Conservation (phyloP, 2,113 vertebrate genomes). For the Lepus europaeus region DNA sequence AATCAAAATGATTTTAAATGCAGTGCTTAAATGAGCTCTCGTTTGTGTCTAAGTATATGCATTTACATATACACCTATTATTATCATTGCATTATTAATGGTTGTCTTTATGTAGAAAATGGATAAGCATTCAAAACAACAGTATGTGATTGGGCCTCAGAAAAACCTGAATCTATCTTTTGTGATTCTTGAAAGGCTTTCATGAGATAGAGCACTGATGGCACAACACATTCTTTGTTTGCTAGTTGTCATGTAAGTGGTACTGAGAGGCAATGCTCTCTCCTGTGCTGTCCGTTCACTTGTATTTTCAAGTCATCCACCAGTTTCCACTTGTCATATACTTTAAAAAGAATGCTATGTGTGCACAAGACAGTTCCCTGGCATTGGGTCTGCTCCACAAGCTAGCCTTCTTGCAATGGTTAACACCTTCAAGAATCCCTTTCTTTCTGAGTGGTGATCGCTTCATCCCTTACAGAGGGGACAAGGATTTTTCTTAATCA, state of each 20-base stretch:
- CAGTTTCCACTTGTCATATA: constrained; percentile 57
- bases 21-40: constrained; percentile 15
- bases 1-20: constrained; percentile 59
- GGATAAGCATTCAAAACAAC: background rate
- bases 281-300: constrained; percentile 60
- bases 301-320: constrained; percentile 64
- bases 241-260: background rate
- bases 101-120: constrained; percentile 27
- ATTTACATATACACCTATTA: background rate
- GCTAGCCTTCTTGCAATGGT: constrained; percentile 61
- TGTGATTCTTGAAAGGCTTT: background rate
- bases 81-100: background rate
- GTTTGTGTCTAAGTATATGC: background rate
- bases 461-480: background rate
- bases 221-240: constrained; percentile 43
- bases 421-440: constrained; percentile 17
- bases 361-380: constrained; percentile 44
- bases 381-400: constrained; percentile 59
- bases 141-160: background rate
- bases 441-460: background rate
- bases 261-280: constrained; percentile 27
- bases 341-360: constrained; percentile 55
- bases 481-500: constrained; percentile 11
- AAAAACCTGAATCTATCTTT: background rate
- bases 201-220: background rate